Base-by-base conservation (phyloP, 2,113 vertebrate species). In the Gadus macrocephalus region DNA sequence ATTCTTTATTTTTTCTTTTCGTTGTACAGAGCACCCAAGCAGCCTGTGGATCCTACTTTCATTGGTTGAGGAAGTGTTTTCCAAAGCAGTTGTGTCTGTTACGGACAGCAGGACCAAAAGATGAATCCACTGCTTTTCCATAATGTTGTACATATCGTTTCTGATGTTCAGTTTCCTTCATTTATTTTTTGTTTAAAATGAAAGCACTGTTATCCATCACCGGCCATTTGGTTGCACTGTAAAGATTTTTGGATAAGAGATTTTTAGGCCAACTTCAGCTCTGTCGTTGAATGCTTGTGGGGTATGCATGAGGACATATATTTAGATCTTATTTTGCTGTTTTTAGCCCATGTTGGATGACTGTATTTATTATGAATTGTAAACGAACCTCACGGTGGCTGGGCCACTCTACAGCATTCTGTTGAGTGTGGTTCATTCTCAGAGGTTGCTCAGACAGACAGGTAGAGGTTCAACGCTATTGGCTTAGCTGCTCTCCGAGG, bases 291-390 rank as follows among this genome's bases (percentile, higher is more conserved):
- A 82, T 87, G 85, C 77, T 85, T 82, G 86, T 84, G 84, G 84
- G 42, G 81, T 72, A 84, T 81, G 84, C 83, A 80, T 86, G 86
- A 83, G 83, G 74, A 83, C 2, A 70, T 72, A 76, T 72, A 60
- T 73, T 83, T 85, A 80, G 69, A 78, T 68, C 25, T 71, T 73
- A 73, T 76, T 68, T 84, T 84, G 79, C 86, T 84, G 79, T 83
- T 77, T 14, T 78, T 83, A 80, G 76, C 75, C 78, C 72, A 83
- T 83, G 42, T 75, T 79, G 80, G 81, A 88, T 89, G 87, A 79
- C 86, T 89, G 86, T 91, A 91, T 91, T 90, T 91, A 92, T 90
- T 88, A 79, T 87, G 85, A 89, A 86, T 86, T 85, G 76, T 77
- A 66, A 83, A 79, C 81, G 72, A 82, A 88, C 81, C 79, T 89